Evolutionary conservation across 2,888 invertebrate genomes (phyloP).

Genomic region (Pyrochroa serraticornis): DNA sequence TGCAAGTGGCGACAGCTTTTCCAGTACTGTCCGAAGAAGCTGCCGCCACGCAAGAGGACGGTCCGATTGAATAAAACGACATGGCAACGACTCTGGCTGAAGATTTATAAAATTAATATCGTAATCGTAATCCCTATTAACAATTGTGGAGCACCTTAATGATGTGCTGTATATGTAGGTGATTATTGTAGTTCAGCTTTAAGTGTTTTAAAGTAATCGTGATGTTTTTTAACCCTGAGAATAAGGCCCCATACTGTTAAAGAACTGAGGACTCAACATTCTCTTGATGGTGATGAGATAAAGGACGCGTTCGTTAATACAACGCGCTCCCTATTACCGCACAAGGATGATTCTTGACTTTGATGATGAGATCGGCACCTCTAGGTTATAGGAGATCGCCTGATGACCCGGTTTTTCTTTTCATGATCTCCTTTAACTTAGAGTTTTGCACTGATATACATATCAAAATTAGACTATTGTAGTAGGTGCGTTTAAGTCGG

Average conservation of each 20-base stretch:
- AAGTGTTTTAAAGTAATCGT: slow-evolving; percentile 33
- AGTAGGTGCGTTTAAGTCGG: slow-evolving; percentile 41
- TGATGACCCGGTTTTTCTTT: slow-evolving; percentile 24
- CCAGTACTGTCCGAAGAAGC: slow-evolving; percentile 34
- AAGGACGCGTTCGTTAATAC: neutral
- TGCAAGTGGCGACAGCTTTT: slow-evolving; percentile 28
- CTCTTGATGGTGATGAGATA: slow-evolving; percentile 39
- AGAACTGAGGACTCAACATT: slow-evolving; percentile 48
- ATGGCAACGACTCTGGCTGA: slow-evolving; percentile 42
- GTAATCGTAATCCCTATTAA: neutral
- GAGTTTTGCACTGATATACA: slow-evolving; percentile 17
- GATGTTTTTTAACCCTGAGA: slow-evolving; percentile 32
- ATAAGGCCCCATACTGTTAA: slow-evolving; percentile 54
- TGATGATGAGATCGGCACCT: slow-evolving; percentile 10
- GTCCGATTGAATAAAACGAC: slow-evolving; percentile 34
- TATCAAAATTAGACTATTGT: slow-evolving; percentile 19
- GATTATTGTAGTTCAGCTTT: slow-evolving; percentile 39
- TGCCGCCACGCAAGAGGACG: slow-evolving; percentile 26
- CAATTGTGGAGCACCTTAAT: no score
- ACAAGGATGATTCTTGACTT: slow-evolving; percentile 20
- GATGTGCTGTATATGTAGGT: slow-evolving; percentile 9
- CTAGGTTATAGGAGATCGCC: slow-evolving; percentile 15
- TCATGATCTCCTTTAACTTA: slow-evolving; percentile 17
- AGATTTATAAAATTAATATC: slow-evolving; percentile 23
- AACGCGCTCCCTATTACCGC: neutral